Conservation (phyloP, 35 echinoderm and acorn worm genomes). For the Antedon bifida region DNA sequence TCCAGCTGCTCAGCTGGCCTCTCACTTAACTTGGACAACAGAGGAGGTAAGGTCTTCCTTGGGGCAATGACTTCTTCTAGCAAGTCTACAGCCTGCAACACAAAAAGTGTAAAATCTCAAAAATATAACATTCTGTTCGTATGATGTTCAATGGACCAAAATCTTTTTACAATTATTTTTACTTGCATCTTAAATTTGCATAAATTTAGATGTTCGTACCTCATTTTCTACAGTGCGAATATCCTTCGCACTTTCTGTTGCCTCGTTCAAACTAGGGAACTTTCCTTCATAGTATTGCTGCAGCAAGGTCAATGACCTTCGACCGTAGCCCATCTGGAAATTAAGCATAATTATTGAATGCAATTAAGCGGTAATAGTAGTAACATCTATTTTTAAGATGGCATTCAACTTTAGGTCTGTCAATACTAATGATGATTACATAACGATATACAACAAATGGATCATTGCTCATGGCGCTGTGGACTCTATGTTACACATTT, state of each 20-base stretch:
- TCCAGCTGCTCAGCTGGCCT: conserved; percentile 78
- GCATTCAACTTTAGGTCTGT: too few species aligned
- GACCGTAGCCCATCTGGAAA: conserved; percentile 86
- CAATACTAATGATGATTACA: too few species aligned
- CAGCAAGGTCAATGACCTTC: conserved; percentile 47
- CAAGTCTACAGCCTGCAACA: conserved; percentile 58
- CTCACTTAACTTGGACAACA: conserved; percentile 80
- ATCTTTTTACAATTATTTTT: too few species aligned
- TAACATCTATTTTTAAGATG: too few species aligned
- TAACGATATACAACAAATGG: too few species aligned
- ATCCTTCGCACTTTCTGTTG: neutral
- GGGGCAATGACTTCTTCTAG: conserved; percentile 78
- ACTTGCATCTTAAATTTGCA: too few species aligned
- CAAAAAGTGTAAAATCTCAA: neutral
- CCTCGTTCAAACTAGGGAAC: conserved; percentile 63
- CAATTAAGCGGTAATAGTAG: neutral
- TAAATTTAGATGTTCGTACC: conserved; percentile 18
- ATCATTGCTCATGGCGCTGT: too few species aligned
- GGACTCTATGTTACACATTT: too few species aligned
- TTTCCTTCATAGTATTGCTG: conserved; percentile 89
- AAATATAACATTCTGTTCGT: too few species aligned
- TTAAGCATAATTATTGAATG: too few species aligned
- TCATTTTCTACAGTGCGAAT: conserved; percentile 67
- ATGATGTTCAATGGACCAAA: too few species aligned
- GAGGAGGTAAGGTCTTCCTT: conserved; percentile 72